Conservation (phyloP, 2,888 invertebrate genomes). For the Thecocarcelia acutangulata region DNA sequence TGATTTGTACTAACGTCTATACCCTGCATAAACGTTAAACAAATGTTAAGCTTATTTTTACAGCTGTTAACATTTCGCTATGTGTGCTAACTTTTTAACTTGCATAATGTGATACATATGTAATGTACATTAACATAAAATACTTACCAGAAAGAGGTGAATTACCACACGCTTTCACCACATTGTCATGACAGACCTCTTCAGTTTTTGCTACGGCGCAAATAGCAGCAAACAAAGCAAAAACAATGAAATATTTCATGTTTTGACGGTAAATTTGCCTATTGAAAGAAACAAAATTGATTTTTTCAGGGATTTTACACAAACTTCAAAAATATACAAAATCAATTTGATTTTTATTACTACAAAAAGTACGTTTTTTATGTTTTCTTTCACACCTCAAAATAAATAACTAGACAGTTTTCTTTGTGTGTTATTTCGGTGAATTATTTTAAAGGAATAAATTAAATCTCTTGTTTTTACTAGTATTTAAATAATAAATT, state of each 20-base stretch:
- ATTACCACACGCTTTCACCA: slow-evolving; percentile 82
- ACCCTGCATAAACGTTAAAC: too few relatives aligned
- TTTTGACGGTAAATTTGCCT: slow-evolving; percentile 73
- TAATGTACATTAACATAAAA: neutral
- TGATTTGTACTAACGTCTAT: too few relatives aligned
- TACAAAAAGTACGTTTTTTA: neutral
- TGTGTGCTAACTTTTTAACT: neutral
- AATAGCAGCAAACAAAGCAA: slow-evolving; percentile 82
- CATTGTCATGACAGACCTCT: slow-evolving; percentile 84
- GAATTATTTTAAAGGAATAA: slow-evolving; percentile 45
- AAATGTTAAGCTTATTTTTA: slow-evolving; percentile 38
- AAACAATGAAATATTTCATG: slow-evolving; percentile 84
- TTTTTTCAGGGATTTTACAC: slow-evolving; percentile 1
- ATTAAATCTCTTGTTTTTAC: slow-evolving; percentile 31
- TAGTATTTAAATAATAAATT: slow-evolving; percentile 57
- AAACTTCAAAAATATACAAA: slow-evolving; percentile 28
- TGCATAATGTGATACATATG: neutral
- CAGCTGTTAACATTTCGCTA: slow-evolving; percentile 42
- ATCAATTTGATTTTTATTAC: slow-evolving; percentile 11
- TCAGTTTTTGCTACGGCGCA: slow-evolving; percentile 81
- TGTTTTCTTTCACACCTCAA: slow-evolving; percentile 31
- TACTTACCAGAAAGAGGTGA: slow-evolving; percentile 75
- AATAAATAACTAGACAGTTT: slow-evolving; percentile 12
- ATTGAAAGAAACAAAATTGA: slow-evolving; percentile 13
- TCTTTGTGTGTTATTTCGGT: slow-evolving; percentile 43